Percentiles rank a stretch among this genome's conserved stretches.
phyloP scores from a whole-genome alignment of 2,797 vertebrate species.

The Phataginus tricuspis region DNA sequence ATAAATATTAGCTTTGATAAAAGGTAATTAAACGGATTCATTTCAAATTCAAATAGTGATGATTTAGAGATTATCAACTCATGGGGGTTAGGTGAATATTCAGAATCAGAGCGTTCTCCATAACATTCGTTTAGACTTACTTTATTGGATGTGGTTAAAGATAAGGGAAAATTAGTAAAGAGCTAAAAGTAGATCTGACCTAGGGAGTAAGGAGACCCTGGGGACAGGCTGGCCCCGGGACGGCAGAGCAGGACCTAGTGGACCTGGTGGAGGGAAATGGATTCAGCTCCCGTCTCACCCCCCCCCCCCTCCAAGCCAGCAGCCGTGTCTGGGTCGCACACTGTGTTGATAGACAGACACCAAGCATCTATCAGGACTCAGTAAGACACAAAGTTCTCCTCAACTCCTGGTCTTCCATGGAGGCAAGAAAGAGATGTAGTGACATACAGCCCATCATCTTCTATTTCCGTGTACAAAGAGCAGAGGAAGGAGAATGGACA shows the following conservation, averaged over 20 bases:
- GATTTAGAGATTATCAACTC: background rate
- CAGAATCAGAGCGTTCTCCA: background rate
- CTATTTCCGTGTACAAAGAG: background rate
- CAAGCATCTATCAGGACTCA: background rate
- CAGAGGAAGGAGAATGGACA: fast-evolving
- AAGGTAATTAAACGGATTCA: background rate
- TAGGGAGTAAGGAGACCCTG: background rate
- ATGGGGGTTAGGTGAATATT: background rate
- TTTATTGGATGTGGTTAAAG: background rate
- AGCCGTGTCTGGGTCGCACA: fast-evolving
- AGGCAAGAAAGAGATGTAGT: background rate
- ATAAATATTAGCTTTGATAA: background rate
- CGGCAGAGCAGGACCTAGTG: fast-evolving
- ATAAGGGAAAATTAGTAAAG: background rate
- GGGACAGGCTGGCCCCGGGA: fast-evolving
- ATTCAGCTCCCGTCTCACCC: too few relatives aligned
- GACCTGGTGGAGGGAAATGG: fast-evolving
- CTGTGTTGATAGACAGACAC: background rate
- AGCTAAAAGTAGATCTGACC: background rate
- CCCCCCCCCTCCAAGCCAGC: too few relatives aligned
- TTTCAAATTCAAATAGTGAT: background rate
- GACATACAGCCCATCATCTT: fast-evolving
- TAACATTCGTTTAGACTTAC: background rate
- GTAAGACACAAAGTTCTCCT: background rate
- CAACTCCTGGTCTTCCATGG: background rate